phyloP scores from a whole-genome alignment of 2,888 invertebrate genomes.

The Tiphia femorata region DNA sequence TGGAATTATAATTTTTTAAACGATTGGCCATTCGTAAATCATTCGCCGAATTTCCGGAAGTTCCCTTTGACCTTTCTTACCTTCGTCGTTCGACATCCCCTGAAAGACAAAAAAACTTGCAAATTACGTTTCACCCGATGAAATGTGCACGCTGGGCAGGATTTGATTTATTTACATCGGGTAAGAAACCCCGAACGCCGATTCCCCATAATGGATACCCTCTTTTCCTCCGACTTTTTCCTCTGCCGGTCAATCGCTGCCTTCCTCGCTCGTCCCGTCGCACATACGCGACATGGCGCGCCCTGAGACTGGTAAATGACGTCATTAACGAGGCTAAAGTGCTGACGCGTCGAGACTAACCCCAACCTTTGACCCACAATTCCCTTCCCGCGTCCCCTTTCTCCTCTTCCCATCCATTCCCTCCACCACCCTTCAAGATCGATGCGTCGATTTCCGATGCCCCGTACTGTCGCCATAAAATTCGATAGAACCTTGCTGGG shows the following conservation, averaged over 20 bases:
- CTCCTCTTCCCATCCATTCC: constrained; percentile 35
- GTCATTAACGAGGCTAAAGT: constrained; percentile 61
- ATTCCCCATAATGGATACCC: not conserved
- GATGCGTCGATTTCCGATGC: constrained; percentile 59
- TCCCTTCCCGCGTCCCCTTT: too few species aligned
- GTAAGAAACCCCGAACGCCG: too few species aligned
- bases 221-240: not conserved
- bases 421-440: constrained; percentile 48
- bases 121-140: too few species aligned
- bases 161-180: too few species aligned
- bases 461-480: constrained; percentile 40
- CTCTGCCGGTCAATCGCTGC: constrained; percentile 30
- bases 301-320: constrained; percentile 58
- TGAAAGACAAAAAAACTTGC: too few species aligned
- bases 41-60: not conserved
- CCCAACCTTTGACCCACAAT: constrained; percentile 51
- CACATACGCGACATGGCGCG: constrained; percentile 33
- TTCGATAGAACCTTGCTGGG: constrained; percentile 35
- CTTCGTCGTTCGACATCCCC: too few species aligned
- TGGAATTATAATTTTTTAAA: not conserved
- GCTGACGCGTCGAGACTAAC: constrained; percentile 60
- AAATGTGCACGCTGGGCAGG: too few species aligned
- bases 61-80: too few species aligned
- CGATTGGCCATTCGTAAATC: not conserved
- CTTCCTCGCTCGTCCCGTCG: too few species aligned